Percentiles rank a stretch among this genome's conserved stretches.
phyloP scores from a whole-genome alignment of 2,888 invertebrate genomes.

The Boloria selene region DNA sequence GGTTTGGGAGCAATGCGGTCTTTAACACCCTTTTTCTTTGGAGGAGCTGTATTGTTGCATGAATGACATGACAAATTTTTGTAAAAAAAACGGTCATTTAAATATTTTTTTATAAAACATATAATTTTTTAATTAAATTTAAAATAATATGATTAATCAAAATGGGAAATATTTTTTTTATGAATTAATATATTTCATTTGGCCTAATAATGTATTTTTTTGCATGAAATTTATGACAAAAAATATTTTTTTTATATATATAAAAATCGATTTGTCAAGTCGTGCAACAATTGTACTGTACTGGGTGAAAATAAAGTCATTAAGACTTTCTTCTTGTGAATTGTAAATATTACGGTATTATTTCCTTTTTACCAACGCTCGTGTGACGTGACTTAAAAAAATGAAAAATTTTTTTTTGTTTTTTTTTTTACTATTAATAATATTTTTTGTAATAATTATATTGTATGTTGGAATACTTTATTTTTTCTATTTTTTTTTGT shows the following conservation, averaged over 20 bases:
- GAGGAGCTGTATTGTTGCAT: not conserved
- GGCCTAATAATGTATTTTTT: not conserved
- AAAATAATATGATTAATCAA: too few species aligned
- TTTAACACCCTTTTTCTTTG: not conserved
- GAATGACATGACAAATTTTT: not conserved
- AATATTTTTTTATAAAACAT: too few species aligned
- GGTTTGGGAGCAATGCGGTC: constrained; percentile 35
- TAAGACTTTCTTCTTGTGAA: constrained; percentile 35
- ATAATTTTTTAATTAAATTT: too few species aligned
- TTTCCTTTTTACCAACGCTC: constrained; percentile 24
- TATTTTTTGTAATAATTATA: not conserved
- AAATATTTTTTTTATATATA: not conserved
- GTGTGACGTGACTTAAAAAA: not conserved
- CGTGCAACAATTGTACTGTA: constrained; percentile 3
- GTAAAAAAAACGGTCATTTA: too few species aligned
- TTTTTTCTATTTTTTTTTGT: constrained; percentile 2
- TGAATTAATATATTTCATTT: too few species aligned
- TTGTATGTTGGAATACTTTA: not conserved
- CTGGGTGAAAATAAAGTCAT: constrained; percentile 3
- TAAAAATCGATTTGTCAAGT: constrained; percentile 1
- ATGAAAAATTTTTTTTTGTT: not conserved
- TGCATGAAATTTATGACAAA: not conserved
- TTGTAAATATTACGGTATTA: constrained; percentile 40
- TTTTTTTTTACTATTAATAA: not conserved
- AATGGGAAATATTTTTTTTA: not conserved